Evolutionary conservation across 1,140 invertebrate genomes (phyloP), one percentile per base, ranked within the genome.

Genomic region (Plutomurus gul): DNA sequence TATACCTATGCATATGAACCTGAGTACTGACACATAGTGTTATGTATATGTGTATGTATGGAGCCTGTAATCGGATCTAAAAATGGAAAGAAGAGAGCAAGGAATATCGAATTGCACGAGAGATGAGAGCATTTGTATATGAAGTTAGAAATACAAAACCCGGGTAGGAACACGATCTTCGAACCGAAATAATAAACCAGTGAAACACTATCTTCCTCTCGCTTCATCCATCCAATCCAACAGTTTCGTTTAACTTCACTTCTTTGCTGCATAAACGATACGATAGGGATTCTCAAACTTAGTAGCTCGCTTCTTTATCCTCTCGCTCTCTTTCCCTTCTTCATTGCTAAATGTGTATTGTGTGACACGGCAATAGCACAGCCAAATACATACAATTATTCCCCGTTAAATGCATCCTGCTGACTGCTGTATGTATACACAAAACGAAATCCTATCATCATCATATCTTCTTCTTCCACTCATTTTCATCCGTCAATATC

Each of bases 1-100:
- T 25, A 56, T 56, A 56, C n/a, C 25, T 56, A 30, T 56, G 22
- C 30, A 56, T 5, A 56, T 6, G 18, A 25, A 27, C 22, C 39
- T n/a, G n/a, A n/a, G n/a, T n/a, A n/a, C n/a, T n/a, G n/a, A n/a
- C n/a, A n/a, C n/a, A n/a, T n/a, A n/a, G 18, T 56, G 49, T 56
- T 60, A 30, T 60, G 27, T 30, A 30, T 33, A 13, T 60, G 27
- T 60, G 51, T 60, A 33, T 72, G 39, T 72, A 43, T 43, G 36
- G 70, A 8, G 70, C 39, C 36, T 76, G 79, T 76, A 80, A 80
- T 80, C 74, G 60, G 79, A 80, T 80, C 79, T 80, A 80, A 80
- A 80, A 80, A 80, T 80, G 79, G 79, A 80, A 80, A 80, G 79
- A 80, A 76, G 79, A 80, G 79, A 75, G 73, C 74, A 47, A 74